Conservation (phyloP, 2,888 invertebrate genomes). For the Nymphalis urticae region DNA sequence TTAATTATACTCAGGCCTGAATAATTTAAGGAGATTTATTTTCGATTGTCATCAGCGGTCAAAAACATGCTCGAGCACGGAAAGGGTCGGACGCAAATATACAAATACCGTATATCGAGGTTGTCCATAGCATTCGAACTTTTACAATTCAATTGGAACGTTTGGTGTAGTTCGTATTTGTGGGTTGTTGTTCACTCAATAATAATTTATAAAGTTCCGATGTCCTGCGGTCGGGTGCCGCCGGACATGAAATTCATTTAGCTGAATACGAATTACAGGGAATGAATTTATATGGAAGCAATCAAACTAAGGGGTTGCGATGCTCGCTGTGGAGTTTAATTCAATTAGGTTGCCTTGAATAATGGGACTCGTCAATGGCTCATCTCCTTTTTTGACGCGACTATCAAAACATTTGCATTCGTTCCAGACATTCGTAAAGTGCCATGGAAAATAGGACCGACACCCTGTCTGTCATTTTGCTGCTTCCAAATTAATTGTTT, state of each 20-base stretch:
- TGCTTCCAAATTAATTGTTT: constrained; percentile 40
- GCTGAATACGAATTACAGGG: constrained; percentile 62
- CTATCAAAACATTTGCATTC: constrained; percentile 48
- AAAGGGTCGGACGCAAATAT: constrained; percentile 11
- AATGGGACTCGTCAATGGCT: constrained; percentile 55
- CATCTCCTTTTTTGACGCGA: constrained; percentile 52
- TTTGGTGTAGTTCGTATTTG: constrained; percentile 60
- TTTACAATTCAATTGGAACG: constrained; percentile 60
- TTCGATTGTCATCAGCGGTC: constrained; percentile 37
- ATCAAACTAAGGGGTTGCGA: constrained; percentile 66
- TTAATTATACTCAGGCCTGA: constrained; percentile 41
- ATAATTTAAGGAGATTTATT: constrained; percentile 40
- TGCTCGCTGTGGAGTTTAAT: constrained; percentile 61
- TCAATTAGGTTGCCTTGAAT: constrained; percentile 62
- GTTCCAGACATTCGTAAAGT: constrained; percentile 31
- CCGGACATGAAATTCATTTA: constrained; percentile 66
- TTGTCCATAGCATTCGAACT: constrained; percentile 44
- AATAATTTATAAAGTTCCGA: constrained; percentile 69
- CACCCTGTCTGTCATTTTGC: constrained; percentile 27
- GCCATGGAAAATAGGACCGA: constrained; percentile 28
- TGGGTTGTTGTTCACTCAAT: constrained; percentile 64
- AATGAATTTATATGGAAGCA: constrained; percentile 70
- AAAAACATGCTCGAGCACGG: constrained; percentile 20
- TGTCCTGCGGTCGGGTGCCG: constrained; percentile 58
- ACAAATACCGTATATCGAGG: constrained; percentile 17